Base-by-base conservation (phyloP, 1,140 invertebrate genomes). In the Coenobita brevimanus region DNA sequence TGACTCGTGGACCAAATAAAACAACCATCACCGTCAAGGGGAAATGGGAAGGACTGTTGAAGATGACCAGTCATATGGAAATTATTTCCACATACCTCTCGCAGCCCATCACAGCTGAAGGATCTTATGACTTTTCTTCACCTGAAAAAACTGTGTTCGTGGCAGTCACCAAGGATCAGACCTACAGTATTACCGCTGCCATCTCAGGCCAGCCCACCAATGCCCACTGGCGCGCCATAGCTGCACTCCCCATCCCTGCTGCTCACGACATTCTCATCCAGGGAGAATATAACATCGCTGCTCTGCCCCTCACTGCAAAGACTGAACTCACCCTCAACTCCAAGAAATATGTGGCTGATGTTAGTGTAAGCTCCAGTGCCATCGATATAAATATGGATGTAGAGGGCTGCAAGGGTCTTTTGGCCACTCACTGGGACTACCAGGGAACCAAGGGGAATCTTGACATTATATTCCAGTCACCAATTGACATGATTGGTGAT, bases 401-500 rank as follows among this genome's bases (percentile, higher is more conserved):
- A n/a, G 38, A 87, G 57, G 84, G 64, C 8, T n/a, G 38, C 10
- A 69, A 71, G 33, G 84, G 84, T 2, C 54, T 43, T 17, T 62
- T 87, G 38, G 30, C 46, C 4, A 57, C 60, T 43, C 54, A 38
- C 17, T 87, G 84, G 84, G 30, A 69, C 64, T 71, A 57, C 38
- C 62, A 80, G 3, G n/a, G 15, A 1, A 80, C n/a, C 21, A 64
- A 73, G 13, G 64, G 41, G 17, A 80, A 81, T 38, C 30, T 87
- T 0, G 36, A 80, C 60, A 38, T 81, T 13, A 33, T 13, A 6
- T 81, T 87, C 50, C 76, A 87, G 50, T 87, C 84, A 27, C 84
- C 84, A 36, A n/a, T 87, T 6, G 30, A 33, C 2, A 27, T 50
- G 15, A 13, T 80, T 24, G 27, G 67, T 27, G 62, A 71, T 38